Percentiles rank a stretch among this genome's conserved stretches.
These are phyloP conservation scores for Zapus hudsonius DNA, from an alignment of 2,113 vertebrate genomes.

Conservation along the genomic window DNA sequence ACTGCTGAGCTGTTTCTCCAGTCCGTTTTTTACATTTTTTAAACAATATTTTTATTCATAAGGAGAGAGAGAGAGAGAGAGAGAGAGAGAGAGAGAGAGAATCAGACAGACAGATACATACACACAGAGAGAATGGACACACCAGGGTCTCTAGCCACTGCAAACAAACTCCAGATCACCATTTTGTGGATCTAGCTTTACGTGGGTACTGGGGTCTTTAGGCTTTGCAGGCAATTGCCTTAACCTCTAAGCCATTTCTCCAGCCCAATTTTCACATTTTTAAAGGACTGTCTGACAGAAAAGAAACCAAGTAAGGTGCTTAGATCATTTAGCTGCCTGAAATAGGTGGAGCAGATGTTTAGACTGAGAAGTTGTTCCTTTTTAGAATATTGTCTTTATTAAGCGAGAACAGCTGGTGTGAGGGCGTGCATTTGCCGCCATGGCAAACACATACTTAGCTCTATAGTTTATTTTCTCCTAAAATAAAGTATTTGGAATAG, in stretches of 20 bases:
- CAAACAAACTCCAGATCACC: too few relatives aligned
- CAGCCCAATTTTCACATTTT: slow-evolving; percentile 4
- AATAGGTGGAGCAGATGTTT: neutral
- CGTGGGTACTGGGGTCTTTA: too few relatives aligned
- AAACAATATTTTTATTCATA: too few relatives aligned
- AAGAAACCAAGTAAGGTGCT: neutral
- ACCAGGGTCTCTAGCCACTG: too few relatives aligned
- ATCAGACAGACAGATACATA: too few relatives aligned
- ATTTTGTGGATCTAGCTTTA: too few relatives aligned
- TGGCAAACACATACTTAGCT: neutral
- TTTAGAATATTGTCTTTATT: neutral
- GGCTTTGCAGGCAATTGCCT: too few relatives aligned
- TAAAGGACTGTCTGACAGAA: neutral
- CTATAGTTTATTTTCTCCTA: neutral
- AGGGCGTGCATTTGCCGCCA: neutral
- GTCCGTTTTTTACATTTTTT: too few relatives aligned
- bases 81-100: too few relatives aligned
- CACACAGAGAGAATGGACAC: too few relatives aligned
- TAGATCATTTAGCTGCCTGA: neutral
- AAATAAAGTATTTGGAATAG: neutral
- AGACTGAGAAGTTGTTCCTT: neutral
- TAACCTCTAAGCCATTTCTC: neutral
- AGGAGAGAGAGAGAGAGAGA: too few relatives aligned
- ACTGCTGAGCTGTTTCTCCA: too few relatives aligned
- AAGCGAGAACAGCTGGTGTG: neutral